Evolutionary conservation across 1,140 invertebrate species (phyloP).

Genomic region (Pogonomyrmex californicus): DNA sequence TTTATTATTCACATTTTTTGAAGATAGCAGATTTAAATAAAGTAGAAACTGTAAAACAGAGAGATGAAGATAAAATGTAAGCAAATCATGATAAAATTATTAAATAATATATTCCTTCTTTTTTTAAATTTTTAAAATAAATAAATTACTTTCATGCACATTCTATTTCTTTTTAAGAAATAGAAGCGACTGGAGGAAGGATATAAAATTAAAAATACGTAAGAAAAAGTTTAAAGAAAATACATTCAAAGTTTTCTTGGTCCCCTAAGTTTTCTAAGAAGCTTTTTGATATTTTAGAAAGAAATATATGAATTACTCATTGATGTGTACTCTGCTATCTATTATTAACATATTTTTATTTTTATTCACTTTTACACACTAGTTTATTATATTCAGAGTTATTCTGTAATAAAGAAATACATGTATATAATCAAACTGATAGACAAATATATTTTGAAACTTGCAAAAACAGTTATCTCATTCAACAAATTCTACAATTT

Average conservation of each 20-base stretch:
- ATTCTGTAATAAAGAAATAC: neutral
- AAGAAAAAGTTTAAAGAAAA: neutral
- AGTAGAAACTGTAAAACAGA: neutral
- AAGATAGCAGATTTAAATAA: neutral
- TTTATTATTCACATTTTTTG: neutral
- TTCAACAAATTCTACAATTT: no score
- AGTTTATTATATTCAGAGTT: neutral
- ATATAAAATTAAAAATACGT: neutral
- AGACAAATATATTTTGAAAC: neutral
- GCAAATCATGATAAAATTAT: neutral
- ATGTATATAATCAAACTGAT: neutral
- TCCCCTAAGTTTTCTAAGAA: neutral
- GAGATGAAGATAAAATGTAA: neutral
- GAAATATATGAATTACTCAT: neutral
- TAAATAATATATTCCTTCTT: neutral
- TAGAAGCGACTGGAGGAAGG: neutral
- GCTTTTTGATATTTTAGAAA: constrained; percentile 19
- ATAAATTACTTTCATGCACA: neutral
- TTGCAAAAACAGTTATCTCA: neutral
- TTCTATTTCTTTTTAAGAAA: neutral
- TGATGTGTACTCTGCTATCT: neutral
- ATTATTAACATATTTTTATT: constrained; percentile 1
- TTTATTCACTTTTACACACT: neutral
- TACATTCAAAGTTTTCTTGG: neutral
- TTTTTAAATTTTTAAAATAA: neutral